Conservation (phyloP, 2,797 vertebrate genomes). For the Sciurus vulgaris region DNA sequence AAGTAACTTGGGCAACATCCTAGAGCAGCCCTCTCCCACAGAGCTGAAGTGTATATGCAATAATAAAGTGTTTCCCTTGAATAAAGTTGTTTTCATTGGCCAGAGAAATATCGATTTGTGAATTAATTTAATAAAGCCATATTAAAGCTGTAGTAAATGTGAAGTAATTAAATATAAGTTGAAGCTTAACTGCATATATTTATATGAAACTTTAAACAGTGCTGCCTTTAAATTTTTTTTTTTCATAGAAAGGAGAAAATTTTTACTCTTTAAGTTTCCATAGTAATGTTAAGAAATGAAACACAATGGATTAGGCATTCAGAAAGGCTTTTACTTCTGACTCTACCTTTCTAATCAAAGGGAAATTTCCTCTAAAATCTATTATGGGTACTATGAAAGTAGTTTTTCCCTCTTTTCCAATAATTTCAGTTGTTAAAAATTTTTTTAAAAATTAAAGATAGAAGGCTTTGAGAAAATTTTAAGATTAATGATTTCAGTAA, state of each 20-base stretch:
- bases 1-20: background rate
- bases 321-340: constrained; percentile 4
- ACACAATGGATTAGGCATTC: background rate
- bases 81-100: constrained; percentile 57
- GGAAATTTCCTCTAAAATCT: background rate
- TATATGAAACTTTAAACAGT: constrained; percentile 21
- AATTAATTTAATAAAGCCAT: constrained; percentile 51
- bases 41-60: background rate
- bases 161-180: background rate
- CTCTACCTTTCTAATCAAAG: background rate
- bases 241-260: background rate
- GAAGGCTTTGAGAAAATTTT: background rate
- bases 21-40: background rate
- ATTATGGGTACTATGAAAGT: background rate
- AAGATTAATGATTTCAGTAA: constrained; percentile 54
- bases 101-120: background rate
- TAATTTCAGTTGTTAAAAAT: background rate
- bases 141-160: background rate
- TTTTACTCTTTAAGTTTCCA: constrained; percentile 24
- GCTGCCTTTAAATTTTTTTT: background rate
- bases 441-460: background rate
- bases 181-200: constrained; percentile 30
- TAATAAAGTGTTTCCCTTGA: constrained; percentile 16
- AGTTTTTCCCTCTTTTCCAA: background rate
- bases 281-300: constrained; percentile 19